These are phyloP conservation scores for Atrina japonica DNA, from an alignment of 2,888 invertebrate species.

Conservation along the genomic window DNA sequence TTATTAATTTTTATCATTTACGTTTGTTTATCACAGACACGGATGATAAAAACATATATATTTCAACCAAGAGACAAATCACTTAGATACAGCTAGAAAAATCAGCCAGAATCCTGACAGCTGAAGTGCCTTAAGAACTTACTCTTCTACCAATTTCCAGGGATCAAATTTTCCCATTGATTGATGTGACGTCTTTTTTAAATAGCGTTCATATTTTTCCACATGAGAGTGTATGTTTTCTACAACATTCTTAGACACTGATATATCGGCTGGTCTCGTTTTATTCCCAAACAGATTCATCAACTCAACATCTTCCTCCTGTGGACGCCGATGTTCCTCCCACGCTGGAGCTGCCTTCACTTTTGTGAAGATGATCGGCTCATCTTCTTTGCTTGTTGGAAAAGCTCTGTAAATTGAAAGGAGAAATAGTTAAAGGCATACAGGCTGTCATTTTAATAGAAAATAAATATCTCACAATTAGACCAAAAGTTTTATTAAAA, in stretches of 20 bases:
- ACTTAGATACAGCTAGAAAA: too few species aligned
- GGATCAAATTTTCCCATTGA: slow-evolving; percentile 72
- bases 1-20: slow-evolving; percentile 1
- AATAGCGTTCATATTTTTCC: slow-evolving; percentile 66
- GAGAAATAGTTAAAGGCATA: too few species aligned
- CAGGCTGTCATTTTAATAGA: too few species aligned
- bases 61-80: too few species aligned
- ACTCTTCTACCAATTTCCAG: slow-evolving; percentile 75
- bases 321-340: slow-evolving; percentile 12
- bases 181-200: slow-evolving; percentile 67
- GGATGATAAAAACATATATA: too few species aligned
- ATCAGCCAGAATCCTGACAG: too few species aligned
- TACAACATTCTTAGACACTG: slow-evolving; percentile 60
- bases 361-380: slow-evolving; percentile 68
- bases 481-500: too few species aligned
- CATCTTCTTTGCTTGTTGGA: slow-evolving; percentile 50
- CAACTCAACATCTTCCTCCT: slow-evolving; percentile 17
- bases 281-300: not conserved
- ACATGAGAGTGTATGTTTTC: slow-evolving; percentile 61
- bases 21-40: too few species aligned
- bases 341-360: slow-evolving; percentile 35
- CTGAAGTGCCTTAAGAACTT: slow-evolving; percentile 54
- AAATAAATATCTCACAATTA: too few species aligned
- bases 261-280: slow-evolving; percentile 15
- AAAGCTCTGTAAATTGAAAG: slow-evolving; percentile 43